A percentile compares a stretch with the other conserved stretches of the same genome.
phyloP scores from a whole-genome alignment of 2,888 invertebrate genomes.

The Graphium colonna region DNA sequence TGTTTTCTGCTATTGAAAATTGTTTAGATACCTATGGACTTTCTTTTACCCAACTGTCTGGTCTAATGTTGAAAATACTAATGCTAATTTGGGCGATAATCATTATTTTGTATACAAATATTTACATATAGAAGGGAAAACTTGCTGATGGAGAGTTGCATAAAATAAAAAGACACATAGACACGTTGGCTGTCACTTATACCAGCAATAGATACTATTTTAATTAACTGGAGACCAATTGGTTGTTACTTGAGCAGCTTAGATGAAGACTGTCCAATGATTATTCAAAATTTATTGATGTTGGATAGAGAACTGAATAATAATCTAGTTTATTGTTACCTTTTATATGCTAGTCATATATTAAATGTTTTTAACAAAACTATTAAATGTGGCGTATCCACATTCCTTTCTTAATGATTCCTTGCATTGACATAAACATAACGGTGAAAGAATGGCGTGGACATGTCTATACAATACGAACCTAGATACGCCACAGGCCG shows the following conservation, averaged over 20 bases:
- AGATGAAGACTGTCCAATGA: background rate
- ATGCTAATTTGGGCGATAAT: background rate
- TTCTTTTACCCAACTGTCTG: background rate
- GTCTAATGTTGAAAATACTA: background rate
- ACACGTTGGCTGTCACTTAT: background rate
- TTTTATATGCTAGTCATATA: background rate
- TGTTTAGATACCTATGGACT: background rate
- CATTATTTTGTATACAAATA: background rate
- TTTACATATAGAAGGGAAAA: background rate
- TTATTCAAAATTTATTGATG: background rate
- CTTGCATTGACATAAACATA: no score
- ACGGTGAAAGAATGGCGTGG: no score
- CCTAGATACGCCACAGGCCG: no score
- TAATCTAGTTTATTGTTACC: background rate
- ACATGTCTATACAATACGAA: no score
- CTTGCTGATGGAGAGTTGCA: background rate
- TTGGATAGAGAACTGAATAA: background rate
- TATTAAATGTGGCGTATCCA: no score
- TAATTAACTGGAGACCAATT: background rate
- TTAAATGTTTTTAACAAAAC: conserved; percentile 3
- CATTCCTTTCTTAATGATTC: no score
- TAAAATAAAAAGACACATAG: background rate
- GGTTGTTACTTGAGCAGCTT: background rate
- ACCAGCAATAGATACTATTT: background rate
- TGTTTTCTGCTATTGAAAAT: background rate